phyloP scores from a whole-genome alignment of 2,113 vertebrate species.

The Heterotis niloticus region DNA sequence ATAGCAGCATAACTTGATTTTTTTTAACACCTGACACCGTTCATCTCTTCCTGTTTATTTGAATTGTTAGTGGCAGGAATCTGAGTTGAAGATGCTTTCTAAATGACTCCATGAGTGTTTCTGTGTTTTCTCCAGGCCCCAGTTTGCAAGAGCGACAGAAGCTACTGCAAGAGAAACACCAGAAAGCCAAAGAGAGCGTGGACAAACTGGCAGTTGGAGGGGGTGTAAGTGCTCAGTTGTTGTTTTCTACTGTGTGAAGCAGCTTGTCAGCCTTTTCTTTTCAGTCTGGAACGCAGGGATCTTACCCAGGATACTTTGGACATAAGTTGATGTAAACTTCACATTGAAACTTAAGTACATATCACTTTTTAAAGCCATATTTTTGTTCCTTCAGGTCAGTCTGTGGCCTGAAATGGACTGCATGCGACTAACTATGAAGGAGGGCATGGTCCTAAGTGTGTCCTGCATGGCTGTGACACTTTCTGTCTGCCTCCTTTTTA shows the following conservation, averaged over 20 bases:
- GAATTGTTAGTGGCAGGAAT: too few species aligned
- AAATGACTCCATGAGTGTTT: background rate
- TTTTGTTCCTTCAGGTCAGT: slow-evolving; percentile 27
- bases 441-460: slow-evolving; percentile 21
- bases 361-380: too few species aligned
- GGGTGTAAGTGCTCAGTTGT: slow-evolving; percentile 17
- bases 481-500: slow-evolving; percentile 27
- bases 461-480: slow-evolving; percentile 22
- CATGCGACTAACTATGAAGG: slow-evolving; percentile 32
- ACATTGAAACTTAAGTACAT: too few species aligned
- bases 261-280: background rate
- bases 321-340: too few species aligned
- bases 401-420: slow-evolving; percentile 38
- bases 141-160: slow-evolving; percentile 31
- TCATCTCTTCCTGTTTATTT: too few species aligned
- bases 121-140: slow-evolving; percentile 17
- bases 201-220: slow-evolving; percentile 35
- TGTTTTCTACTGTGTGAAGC: background rate
- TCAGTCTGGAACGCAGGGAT: background rate
- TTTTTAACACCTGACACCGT: background rate
- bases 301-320: too few species aligned
- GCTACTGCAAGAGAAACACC: slow-evolving; percentile 33
- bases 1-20: too few species aligned
- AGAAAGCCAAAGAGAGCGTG: slow-evolving; percentile 28
- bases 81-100: too few species aligned